Evolutionary conservation across 1,140 invertebrate species (phyloP).

Genomic region (Eriocheir sinensis): DNA sequence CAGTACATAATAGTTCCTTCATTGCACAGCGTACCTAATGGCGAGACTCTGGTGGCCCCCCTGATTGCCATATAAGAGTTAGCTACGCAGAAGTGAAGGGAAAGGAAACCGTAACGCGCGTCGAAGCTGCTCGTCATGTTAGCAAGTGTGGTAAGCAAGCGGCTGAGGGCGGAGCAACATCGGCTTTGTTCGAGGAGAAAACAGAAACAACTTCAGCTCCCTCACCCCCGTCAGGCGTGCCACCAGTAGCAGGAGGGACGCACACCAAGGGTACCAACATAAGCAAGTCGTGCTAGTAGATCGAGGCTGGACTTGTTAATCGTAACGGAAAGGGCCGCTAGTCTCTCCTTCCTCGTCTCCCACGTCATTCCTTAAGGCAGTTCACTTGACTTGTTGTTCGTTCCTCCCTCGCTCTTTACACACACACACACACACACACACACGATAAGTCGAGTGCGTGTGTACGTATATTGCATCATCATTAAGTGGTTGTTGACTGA

Average conservation of each 20-base stretch:
- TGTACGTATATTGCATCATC: no score
- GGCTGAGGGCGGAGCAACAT: no score
- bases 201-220: neutral
- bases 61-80: no score
- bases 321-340: neutral
- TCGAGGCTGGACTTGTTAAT: neutral
- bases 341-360: neutral
- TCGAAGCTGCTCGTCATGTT: neutral
- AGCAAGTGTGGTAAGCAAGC: no score
- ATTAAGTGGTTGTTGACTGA: no score
- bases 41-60: no score
- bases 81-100: no score
- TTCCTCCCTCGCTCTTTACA: neutral
- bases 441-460: no score
- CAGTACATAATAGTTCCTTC: no score
- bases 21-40: no score
- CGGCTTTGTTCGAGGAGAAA: neutral
- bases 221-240: neutral
- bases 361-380: neutral
- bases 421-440: constrained; percentile 7
- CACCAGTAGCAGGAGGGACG: neutral
- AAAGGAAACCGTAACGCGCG: neutral
- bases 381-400: no score
- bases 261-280: constrained; percentile 21
- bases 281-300: no score